phyloP scores from a whole-genome alignment of 2,797 vertebrate species.

The Tadarida brasiliensis region DNA sequence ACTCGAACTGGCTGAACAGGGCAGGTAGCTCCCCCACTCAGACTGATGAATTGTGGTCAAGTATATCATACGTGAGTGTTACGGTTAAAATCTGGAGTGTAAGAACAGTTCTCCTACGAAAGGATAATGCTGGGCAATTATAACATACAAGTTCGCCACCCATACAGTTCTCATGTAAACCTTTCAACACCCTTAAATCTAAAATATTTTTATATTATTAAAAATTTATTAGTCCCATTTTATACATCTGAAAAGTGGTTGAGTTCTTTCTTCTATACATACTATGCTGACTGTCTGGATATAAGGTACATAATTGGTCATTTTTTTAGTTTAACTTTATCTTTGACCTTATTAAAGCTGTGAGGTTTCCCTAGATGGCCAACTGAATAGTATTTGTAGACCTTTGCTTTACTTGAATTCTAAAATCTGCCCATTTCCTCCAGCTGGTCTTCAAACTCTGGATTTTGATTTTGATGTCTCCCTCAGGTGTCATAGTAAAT shows the following conservation, averaged over 20 bases:
- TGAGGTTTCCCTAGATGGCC: background rate
- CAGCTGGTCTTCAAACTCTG: background rate
- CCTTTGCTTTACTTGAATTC: background rate
- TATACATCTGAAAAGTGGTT: slow-evolving; percentile 7
- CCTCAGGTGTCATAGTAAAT: background rate
- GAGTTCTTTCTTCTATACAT: background rate
- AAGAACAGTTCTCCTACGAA: background rate
- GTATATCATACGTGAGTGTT: background rate
- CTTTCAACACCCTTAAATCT: background rate
- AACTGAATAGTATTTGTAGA: background rate
- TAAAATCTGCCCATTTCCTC: background rate
- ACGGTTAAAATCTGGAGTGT: background rate
- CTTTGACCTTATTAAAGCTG: background rate
- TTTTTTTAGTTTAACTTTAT: background rate
- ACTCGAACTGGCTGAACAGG: background rate
- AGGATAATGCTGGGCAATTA: background rate
- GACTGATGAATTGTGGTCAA: background rate
- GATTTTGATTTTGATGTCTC: background rate
- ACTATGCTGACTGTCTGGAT: background rate
- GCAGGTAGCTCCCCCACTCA: background rate
- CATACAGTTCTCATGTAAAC: background rate
- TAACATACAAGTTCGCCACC: background rate
- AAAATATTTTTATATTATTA: background rate
- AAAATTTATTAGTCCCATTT: slow-evolving; percentile 3
- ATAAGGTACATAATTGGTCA: background rate